These are phyloP conservation scores for Miichthys miiuy DNA, from an alignment of 2,797 vertebrate species.

Conservation along the genomic window DNA sequence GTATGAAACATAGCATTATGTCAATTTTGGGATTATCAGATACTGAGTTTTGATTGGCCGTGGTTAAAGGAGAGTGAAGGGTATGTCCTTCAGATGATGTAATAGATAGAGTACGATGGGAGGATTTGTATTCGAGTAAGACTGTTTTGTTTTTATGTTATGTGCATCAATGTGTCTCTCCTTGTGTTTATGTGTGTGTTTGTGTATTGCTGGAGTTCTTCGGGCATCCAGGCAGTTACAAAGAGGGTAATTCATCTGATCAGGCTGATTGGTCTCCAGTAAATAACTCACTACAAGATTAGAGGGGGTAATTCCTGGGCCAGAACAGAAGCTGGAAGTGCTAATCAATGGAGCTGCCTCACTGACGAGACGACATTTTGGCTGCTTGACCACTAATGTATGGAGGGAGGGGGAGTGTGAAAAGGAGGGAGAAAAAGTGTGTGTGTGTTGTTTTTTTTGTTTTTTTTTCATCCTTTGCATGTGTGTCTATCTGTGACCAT, in stretches of 20 bases:
- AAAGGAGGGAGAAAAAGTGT: neutral
- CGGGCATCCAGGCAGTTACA: conserved; percentile 73
- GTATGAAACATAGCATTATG: conserved; percentile 13
- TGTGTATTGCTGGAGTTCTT: conserved; percentile 62
- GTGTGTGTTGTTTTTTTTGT: conserved; percentile 18
- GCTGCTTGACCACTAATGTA: conserved; percentile 84
- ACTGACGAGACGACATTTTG: conserved; percentile 82
- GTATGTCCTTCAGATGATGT: conserved; percentile 14
- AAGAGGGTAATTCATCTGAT: conserved; percentile 81
- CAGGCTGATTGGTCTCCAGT: conserved; percentile 83
- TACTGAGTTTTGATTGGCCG: conserved; percentile 6
- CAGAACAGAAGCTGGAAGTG: conserved; percentile 84
- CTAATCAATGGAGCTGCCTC: conserved; percentile 87
- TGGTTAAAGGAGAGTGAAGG: neutral
- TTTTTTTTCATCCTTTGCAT: neutral
- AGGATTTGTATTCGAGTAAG: neutral
- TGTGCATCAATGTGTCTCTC: conserved; percentile 25
- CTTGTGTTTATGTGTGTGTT: conserved; percentile 36
- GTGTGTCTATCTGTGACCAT: neutral
- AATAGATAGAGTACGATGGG: neutral
- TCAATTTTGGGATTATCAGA: neutral
- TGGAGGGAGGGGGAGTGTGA: conserved; percentile 41
- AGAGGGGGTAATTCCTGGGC: conserved; percentile 85
- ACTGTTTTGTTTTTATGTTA: neutral
- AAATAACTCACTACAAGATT: conserved; percentile 87